Conservation (phyloP, 2,113 vertebrate species). For the Onychostoma macrolepis region DNA sequence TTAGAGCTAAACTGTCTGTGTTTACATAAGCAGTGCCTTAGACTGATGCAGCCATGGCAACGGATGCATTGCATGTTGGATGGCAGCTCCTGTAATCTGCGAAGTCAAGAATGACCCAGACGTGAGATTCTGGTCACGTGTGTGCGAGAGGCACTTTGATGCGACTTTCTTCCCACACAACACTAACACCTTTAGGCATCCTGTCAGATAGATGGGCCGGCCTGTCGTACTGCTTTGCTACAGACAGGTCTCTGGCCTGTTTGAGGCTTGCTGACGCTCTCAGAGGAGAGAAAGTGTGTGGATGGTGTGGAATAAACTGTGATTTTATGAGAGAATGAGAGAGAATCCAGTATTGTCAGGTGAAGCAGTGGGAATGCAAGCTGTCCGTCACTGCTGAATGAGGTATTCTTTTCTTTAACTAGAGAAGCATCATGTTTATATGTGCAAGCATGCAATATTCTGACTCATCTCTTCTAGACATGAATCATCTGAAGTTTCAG, state of each 20-base stretch:
- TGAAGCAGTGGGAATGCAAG: not conserved
- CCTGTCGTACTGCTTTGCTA: constrained; percentile 33
- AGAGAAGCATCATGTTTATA: not conserved
- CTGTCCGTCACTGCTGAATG: too few species aligned
- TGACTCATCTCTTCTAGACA: too few species aligned
- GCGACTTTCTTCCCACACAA: constrained; percentile 55
- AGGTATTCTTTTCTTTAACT: too few species aligned
- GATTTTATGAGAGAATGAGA: not conserved
- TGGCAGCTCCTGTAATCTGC: constrained; percentile 28
- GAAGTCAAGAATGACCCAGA: constrained; percentile 16
- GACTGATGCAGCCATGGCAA: not conserved
- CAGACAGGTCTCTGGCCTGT: too few species aligned
- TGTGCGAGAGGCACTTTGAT: constrained; percentile 39
- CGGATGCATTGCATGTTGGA: constrained; percentile 9
- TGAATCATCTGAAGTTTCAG: too few species aligned
- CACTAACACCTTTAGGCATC: constrained; percentile 70
- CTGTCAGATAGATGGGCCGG: constrained; percentile 72
- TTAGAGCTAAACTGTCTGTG: not conserved
- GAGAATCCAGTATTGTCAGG: not conserved
- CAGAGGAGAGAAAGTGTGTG: too few species aligned
- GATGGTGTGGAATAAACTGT: not conserved
- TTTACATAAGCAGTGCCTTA: not conserved
- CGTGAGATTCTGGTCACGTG: constrained; percentile 32
- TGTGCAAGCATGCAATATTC: not conserved
- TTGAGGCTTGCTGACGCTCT: too few species aligned